Conservation (phyloP, 2,888 invertebrate genomes). For the Drosophila demipolita region DNA sequence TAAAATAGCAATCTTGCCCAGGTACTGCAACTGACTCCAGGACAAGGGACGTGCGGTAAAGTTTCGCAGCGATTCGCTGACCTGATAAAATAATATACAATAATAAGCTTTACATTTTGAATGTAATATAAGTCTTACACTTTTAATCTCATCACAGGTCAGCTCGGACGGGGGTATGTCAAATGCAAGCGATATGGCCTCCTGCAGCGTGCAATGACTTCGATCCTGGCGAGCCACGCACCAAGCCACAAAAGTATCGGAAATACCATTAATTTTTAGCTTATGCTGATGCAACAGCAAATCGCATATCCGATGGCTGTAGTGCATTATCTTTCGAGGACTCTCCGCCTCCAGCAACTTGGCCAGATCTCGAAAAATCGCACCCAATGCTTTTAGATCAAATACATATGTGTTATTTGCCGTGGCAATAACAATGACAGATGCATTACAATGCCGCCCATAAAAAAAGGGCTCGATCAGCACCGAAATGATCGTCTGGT, state of each 20-base stretch:
- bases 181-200: constrained; percentile 50
- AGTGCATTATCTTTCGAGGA: constrained; percentile 61
- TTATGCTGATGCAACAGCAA: constrained; percentile 31
- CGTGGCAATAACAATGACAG: constrained; percentile 57
- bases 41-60: constrained; percentile 50
- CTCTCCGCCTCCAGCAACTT: constrained; percentile 35
- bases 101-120: neutral
- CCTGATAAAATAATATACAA: constrained; percentile 11
- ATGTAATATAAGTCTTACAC: constrained; percentile 1
- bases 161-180: constrained; percentile 38
- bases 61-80: constrained; percentile 27
- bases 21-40: constrained; percentile 37
- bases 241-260: constrained; percentile 59
- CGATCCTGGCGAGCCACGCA: constrained; percentile 46
- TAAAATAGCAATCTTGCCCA: constrained; percentile 50
- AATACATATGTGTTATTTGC: constrained; percentile 52
- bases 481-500: constrained; percentile 54
- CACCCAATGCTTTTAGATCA: constrained; percentile 55
- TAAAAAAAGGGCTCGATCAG: constrained; percentile 64
- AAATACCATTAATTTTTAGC: constrained; percentile 46
- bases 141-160: constrained; percentile 43
- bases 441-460: constrained; percentile 49
- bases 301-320: constrained; percentile 62
- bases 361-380: constrained; percentile 37
- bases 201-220: constrained; percentile 26